A percentile compares a stretch with the other conserved stretches of the same genome.
These are phyloP conservation scores for Eutolmus rufibarbis DNA, from an alignment of 2,888 invertebrate genomes.

Conservation along the genomic window DNA sequence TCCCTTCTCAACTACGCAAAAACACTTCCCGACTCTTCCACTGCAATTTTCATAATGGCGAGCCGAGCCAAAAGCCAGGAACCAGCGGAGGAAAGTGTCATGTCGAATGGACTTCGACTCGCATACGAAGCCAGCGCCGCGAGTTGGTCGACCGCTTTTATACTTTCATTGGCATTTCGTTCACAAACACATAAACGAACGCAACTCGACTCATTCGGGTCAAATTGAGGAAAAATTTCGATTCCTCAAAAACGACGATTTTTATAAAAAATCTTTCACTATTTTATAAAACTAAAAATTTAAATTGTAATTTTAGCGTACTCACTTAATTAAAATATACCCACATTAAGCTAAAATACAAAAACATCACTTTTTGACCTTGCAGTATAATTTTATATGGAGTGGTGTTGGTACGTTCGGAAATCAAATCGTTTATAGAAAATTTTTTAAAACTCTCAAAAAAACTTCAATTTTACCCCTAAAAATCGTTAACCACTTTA, in stretches of 20 bases:
- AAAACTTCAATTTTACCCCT: not conserved
- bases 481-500: not conserved
- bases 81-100: not conserved
- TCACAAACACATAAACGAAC: slow-evolving; percentile 46
- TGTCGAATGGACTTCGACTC: slow-evolving; percentile 50
- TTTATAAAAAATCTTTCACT: no score
- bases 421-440: not conserved
- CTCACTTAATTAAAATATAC: not conserved
- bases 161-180: slow-evolving; percentile 55
- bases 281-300: not conserved
- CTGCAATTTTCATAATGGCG: slow-evolving; percentile 48
- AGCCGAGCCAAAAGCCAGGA: not conserved
- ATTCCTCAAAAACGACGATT: not conserved
- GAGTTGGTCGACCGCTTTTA: slow-evolving; percentile 54
- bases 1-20: not conserved
- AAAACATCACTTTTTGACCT: not conserved
- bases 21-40: slow-evolving; percentile 45
- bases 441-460: not conserved
- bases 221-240: not conserved
- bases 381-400: not conserved
- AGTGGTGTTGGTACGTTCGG: not conserved
- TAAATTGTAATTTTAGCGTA: not conserved
- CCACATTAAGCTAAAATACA: not conserved
- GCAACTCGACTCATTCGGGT: not conserved
- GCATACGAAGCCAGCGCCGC: slow-evolving; percentile 54